Evolutionary conservation across 2,888 invertebrate species (phyloP), one percentile per base, ranked within the genome.

Genomic region (Aradus depressus): DNA sequence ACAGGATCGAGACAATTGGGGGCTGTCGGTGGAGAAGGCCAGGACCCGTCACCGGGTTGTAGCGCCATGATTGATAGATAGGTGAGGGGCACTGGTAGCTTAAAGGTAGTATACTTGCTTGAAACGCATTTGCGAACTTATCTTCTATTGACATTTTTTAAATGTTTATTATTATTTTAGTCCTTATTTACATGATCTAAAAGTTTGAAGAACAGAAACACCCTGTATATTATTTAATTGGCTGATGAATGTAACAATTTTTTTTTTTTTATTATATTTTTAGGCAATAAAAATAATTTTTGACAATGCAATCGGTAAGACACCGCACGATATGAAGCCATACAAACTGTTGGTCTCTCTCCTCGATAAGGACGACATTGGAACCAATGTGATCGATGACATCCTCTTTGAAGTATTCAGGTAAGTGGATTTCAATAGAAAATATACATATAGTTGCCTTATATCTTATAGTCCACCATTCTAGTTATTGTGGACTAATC

Each of bases 281-380:
- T 55, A 67, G 64, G 80, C 80, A 0, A 70, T 83, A 42, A 76
- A 76, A 59, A 72, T 73, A 18, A 76, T 76, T 5, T 62, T 82
- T 52, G 70, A 70, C 58, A 66, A 70, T 37, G 72, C 75, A 26
- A 71, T 76, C 57, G 70, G 72, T 44, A 75, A 77, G 59, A 73
- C 71, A 59, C 76, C 76, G 1, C 72, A 77, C 53, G 81, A 81
- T 62, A 66, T 81, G 38, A 78, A 77, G 60, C 80, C 80, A 5
- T 87, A 89, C 66, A 74, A 87, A 58, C 77, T 91, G 51, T 72
- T 91, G 60, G 80, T 88, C 21, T 86, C 87, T 38, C 70, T 92
- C 41, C 71, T 92, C 53, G 91, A 92, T 66, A 86, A 89, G 66
- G 81, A 84, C 8, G 89, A 90, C 66, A 84, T 92, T 51, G 88